A percentile compares a stretch with the other conserved stretches of the same genome.
phyloP scores from a whole-genome alignment of 1,140 invertebrate genomes.

The Pseudomyrmex gracilis region DNA sequence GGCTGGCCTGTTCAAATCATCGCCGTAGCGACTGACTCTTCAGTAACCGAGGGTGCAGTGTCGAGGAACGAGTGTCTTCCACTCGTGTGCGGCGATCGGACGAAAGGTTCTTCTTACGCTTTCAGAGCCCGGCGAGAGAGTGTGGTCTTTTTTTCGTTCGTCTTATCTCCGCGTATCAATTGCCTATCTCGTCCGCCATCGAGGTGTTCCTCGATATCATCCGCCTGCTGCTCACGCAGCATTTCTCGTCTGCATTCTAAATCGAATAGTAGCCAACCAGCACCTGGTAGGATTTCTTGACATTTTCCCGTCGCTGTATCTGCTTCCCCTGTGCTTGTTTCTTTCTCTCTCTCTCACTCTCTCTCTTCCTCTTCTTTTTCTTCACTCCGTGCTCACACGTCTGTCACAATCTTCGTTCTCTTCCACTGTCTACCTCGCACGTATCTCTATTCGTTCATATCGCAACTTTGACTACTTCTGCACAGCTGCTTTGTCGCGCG shows the following conservation, averaged over 20 bases:
- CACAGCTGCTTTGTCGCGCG: background rate
- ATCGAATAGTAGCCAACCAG: slow-evolving; percentile 16
- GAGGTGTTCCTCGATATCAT: slow-evolving; percentile 36
- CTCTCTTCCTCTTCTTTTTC: background rate
- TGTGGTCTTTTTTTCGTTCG: background rate
- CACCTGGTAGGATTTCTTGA: slow-evolving; percentile 48
- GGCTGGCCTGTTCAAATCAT: background rate
- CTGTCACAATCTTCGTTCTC: background rate
- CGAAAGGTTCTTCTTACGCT: background rate
- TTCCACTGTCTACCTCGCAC: background rate
- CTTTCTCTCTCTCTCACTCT: slow-evolving; percentile 8
- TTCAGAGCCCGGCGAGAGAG: slow-evolving; percentile 1
- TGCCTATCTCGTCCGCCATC: slow-evolving; percentile 52
- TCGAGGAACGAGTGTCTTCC: background rate
- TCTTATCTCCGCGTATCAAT: slow-evolving; percentile 44
- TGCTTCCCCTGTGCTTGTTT: slow-evolving; percentile 4
- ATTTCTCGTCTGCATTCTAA: slow-evolving; percentile 21
- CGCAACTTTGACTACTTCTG: slow-evolving; percentile 4
- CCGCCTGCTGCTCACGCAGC: slow-evolving; percentile 18
- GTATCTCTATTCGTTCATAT: slow-evolving; percentile 11
- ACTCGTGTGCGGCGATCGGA: background rate
- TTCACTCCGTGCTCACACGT: too few relatives aligned
- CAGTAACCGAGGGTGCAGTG: slow-evolving; percentile 28
- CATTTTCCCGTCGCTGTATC: background rate
- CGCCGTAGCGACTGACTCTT: background rate